Evolutionary conservation across 2,888 invertebrate species (phyloP).

Genomic region (Drosophila quinaria): DNA sequence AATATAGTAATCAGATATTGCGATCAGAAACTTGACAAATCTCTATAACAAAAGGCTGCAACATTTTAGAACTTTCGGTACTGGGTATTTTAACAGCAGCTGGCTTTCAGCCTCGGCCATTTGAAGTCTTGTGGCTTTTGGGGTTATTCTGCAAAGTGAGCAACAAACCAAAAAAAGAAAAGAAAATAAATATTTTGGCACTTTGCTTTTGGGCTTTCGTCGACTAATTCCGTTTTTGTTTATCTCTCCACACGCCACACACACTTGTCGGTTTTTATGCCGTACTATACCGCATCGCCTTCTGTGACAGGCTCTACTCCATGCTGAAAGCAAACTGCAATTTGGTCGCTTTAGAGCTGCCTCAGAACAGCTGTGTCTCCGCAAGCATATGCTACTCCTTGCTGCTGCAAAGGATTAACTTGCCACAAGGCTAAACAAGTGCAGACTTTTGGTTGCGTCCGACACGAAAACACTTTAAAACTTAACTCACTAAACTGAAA

Average conservation of each 20-base stretch:
- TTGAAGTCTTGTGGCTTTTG: slow-evolving; percentile 68
- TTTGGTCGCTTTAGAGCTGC: slow-evolving; percentile 65
- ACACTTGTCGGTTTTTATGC: slow-evolving; percentile 48
- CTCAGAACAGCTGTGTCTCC: slow-evolving; percentile 61
- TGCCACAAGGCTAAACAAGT: slow-evolving; percentile 35
- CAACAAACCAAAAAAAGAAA: slow-evolving; percentile 2
- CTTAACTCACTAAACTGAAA: not conserved
- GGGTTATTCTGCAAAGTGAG: slow-evolving; percentile 18
- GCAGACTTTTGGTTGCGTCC: slow-evolving; percentile 5
- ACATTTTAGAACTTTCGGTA: not conserved
- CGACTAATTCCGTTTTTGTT: slow-evolving; percentile 79
- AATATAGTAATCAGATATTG: no score
- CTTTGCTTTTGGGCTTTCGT: slow-evolving; percentile 65
- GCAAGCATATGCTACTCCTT: slow-evolving; percentile 46
- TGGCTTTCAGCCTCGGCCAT: slow-evolving; percentile 61
- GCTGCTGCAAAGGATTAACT: slow-evolving; percentile 64
- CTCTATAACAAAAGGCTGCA: no score
- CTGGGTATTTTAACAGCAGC: slow-evolving; percentile 54
- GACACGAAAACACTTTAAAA: slow-evolving; percentile 19
- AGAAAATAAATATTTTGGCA: slow-evolving; percentile 67
- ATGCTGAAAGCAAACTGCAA: slow-evolving; percentile 61
- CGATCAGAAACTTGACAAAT: no score
- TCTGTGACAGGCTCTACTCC: slow-evolving; percentile 49
- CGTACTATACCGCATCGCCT: slow-evolving; percentile 54
- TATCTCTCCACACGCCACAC: slow-evolving; percentile 46